Conservation (phyloP, 2,797 vertebrate species). For the Scleropages formosus region DNA sequence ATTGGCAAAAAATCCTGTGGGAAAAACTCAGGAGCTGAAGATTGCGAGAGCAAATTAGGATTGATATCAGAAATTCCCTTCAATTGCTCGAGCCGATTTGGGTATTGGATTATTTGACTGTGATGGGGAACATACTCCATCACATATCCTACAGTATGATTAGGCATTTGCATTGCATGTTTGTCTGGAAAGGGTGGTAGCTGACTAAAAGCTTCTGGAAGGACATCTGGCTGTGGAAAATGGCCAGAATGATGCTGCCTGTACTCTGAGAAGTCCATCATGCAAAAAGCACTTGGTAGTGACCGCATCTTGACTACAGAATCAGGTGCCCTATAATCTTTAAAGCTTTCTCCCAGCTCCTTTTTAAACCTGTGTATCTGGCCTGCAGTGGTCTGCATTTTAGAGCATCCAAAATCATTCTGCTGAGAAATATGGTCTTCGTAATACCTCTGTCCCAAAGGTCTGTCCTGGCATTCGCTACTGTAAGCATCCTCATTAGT, state of each 20-base stretch:
- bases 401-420: slow-evolving; percentile 66
- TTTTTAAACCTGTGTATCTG: slow-evolving; percentile 67
- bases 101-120: slow-evolving; percentile 59
- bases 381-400: slow-evolving; percentile 55
- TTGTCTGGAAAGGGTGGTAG: slow-evolving; percentile 61
- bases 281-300: slow-evolving; percentile 59
- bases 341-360: slow-evolving; percentile 65
- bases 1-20: slow-evolving; percentile 60
- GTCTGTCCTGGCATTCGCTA: slow-evolving; percentile 71
- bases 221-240: slow-evolving; percentile 64
- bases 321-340: slow-evolving; percentile 62
- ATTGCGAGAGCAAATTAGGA: slow-evolving; percentile 57
- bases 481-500: slow-evolving; percentile 62
- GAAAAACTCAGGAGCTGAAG: slow-evolving; percentile 61
- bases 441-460: slow-evolving; percentile 63
- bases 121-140: slow-evolving; percentile 52
- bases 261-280: slow-evolving; percentile 65
- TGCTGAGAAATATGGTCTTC: slow-evolving; percentile 70
- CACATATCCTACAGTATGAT: slow-evolving; percentile 28
- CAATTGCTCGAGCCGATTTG: slow-evolving; percentile 63
- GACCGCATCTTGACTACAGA: slow-evolving; percentile 63
- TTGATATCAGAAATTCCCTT: slow-evolving; percentile 57
- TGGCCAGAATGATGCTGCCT: slow-evolving; percentile 63
- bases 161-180: slow-evolving; percentile 58
- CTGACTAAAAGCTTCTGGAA: slow-evolving; percentile 55